Evolutionary conservation across 2,797 vertebrate species (phyloP).

Genomic region (Limnodromus scolopaceus): DNA sequence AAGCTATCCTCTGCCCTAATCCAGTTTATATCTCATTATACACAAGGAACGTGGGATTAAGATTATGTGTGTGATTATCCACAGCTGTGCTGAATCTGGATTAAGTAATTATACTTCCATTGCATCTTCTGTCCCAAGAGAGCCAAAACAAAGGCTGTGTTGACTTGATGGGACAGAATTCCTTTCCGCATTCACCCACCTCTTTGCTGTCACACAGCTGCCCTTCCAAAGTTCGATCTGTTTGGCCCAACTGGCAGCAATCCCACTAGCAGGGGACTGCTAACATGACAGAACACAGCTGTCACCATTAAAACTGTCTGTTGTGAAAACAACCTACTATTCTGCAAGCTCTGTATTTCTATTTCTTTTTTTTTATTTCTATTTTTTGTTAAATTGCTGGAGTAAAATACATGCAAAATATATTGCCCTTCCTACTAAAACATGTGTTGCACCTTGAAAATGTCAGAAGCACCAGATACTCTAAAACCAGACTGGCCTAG

Average conservation of each 20-base stretch:
- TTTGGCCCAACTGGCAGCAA: background rate
- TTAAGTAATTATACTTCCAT: background rate
- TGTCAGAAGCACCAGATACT: background rate
- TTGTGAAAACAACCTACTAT: background rate
- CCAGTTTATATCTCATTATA: background rate
- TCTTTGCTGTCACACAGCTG: background rate
- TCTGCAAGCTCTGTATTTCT: background rate
- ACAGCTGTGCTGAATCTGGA: background rate
- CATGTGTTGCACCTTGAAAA: background rate
- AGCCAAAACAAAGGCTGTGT: background rate
- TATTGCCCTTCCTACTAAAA: background rate
- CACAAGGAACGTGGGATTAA: background rate
- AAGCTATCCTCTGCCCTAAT: background rate
- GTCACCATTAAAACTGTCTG: background rate
- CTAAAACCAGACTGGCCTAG: background rate
- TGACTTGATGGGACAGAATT: background rate
- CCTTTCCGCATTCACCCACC: background rate
- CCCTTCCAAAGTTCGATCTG: background rate
- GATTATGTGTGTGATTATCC: background rate
- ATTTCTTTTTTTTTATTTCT: background rate
- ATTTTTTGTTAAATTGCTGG: background rate
- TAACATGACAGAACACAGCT: background rate
- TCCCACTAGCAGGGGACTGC: background rate
- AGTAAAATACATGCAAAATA: background rate
- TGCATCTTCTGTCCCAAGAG: background rate